Percentiles rank a stretch among this genome's conserved stretches.
Conservation (phyloP, 2,888 invertebrate species). For the Dyspetes luteomarginatus region DNA sequence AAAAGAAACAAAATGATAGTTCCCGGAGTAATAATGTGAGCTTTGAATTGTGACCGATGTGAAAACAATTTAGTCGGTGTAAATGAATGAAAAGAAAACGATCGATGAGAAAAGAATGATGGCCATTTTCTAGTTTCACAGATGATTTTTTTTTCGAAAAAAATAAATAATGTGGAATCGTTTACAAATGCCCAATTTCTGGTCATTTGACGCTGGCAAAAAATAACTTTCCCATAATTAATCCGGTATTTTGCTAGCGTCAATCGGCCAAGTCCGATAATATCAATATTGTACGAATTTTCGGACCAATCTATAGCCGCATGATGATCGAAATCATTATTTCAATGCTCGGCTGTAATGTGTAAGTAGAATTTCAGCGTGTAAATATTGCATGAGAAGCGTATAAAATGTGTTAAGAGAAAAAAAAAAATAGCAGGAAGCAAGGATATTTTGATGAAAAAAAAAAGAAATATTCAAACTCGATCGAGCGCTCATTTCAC, state of each 20-base stretch:
- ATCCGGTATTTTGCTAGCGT: conserved; percentile 39
- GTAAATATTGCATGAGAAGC: conserved; percentile 72
- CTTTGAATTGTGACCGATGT: too few species aligned
- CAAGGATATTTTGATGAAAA: conserved; percentile 69
- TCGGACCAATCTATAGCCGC: conserved; percentile 75
- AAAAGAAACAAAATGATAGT: neutral
- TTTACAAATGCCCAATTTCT: too few species aligned
- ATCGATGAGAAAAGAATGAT: conserved; percentile 1
- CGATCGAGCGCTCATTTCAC: conserved; percentile 27
- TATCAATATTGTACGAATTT: conserved; percentile 65
- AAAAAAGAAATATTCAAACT: conserved; percentile 20
- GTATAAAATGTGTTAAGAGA: conserved; percentile 68
- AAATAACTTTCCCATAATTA: too few species aligned
- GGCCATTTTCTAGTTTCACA: too few species aligned
- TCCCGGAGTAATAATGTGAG: too few species aligned
- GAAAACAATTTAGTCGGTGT: too few species aligned
- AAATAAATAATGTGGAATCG: too few species aligned
- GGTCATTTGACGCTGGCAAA: too few species aligned
- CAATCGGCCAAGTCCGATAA: conserved; percentile 47
- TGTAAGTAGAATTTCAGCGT: conserved; percentile 71
- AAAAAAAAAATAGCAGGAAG: conserved; percentile 29
- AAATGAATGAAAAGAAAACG: neutral
- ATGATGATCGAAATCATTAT: conserved; percentile 71
- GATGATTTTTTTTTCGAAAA: too few species aligned
- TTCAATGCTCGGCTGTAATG: conserved; percentile 73